Conservation (phyloP, 2,888 invertebrate genomes). For the Leptinotarsa haldemani region DNA sequence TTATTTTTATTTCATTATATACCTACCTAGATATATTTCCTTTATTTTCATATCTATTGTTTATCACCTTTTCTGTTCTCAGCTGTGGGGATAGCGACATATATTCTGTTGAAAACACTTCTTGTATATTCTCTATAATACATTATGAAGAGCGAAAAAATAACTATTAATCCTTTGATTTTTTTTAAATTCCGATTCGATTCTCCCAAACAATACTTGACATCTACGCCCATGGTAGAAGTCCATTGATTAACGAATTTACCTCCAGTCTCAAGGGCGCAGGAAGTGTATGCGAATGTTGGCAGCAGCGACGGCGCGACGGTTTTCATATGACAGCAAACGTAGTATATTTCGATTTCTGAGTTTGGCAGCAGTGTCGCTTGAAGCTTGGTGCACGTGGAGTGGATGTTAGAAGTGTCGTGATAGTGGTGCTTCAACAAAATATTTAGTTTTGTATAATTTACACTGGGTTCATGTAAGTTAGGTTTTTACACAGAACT, state of each 20-base stretch:
- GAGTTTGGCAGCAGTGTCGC: slow-evolving; percentile 11
- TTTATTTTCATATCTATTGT: too few species aligned
- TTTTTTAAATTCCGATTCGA: background rate
- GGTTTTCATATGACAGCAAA: slow-evolving; percentile 1
- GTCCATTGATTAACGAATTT: slow-evolving; percentile 11
- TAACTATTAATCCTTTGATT: background rate
- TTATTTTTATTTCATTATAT: too few species aligned
- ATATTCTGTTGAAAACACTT: too few species aligned
- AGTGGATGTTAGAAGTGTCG: slow-evolving; percentile 12
- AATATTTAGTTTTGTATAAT: slow-evolving; percentile 26
- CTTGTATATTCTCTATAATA: too few species aligned
- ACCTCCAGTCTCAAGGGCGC: background rate
- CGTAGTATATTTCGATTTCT: slow-evolving; percentile 1
- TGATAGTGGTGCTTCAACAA: slow-evolving; percentile 9
- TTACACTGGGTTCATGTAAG: slow-evolving; percentile 24
- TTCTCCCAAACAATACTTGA: background rate
- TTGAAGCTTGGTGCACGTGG: slow-evolving; percentile 22
- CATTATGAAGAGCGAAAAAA: too few species aligned
- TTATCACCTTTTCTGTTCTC: too few species aligned
- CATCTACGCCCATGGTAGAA: background rate
- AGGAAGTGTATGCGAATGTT: slow-evolving; percentile 14
- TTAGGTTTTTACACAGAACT: background rate
- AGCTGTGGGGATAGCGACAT: too few species aligned
- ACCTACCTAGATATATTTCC: too few species aligned
- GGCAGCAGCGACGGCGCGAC: slow-evolving; percentile 12